phyloP scores from a whole-genome alignment of 2,888 invertebrate species.

The Tenodera sinensis region DNA sequence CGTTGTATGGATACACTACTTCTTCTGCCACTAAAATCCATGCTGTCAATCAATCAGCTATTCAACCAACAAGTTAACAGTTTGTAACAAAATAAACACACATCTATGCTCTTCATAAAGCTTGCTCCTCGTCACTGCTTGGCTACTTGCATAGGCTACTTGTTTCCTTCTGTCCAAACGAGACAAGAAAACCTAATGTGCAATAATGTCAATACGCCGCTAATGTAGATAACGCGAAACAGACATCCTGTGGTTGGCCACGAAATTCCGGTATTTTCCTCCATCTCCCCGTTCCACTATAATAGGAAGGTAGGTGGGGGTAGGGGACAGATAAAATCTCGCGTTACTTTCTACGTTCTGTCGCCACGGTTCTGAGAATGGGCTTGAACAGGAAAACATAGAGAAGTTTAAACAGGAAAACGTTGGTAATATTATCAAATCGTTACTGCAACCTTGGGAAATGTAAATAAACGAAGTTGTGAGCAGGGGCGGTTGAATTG shows the following conservation, averaged over 20 bases:
- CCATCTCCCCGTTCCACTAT: background rate
- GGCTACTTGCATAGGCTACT: background rate
- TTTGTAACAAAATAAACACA: too few relatives aligned
- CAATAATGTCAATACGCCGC: background rate
- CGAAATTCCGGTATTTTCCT: background rate
- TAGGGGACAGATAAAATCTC: too few relatives aligned
- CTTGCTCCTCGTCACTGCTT: background rate
- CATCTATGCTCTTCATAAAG: background rate
- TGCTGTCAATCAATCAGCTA: background rate
- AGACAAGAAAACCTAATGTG: background rate
- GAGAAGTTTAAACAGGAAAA: too few relatives aligned
- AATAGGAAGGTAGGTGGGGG: too few relatives aligned
- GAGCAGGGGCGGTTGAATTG: too few relatives aligned
- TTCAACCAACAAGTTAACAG: too few relatives aligned
- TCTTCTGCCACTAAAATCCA: background rate
- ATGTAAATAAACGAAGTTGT: too few relatives aligned
- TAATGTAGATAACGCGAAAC: background rate
- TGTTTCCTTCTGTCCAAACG: background rate
- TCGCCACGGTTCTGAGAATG: too few relatives aligned
- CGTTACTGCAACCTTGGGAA: too few relatives aligned
- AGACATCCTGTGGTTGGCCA: background rate
- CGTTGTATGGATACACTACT: background rate
- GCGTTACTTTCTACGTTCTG: too few relatives aligned
- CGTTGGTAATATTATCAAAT: too few relatives aligned
- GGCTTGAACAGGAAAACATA: too few relatives aligned